Conservation (phyloP, 2,797 vertebrate species). For the Coluber constrictor region DNA sequence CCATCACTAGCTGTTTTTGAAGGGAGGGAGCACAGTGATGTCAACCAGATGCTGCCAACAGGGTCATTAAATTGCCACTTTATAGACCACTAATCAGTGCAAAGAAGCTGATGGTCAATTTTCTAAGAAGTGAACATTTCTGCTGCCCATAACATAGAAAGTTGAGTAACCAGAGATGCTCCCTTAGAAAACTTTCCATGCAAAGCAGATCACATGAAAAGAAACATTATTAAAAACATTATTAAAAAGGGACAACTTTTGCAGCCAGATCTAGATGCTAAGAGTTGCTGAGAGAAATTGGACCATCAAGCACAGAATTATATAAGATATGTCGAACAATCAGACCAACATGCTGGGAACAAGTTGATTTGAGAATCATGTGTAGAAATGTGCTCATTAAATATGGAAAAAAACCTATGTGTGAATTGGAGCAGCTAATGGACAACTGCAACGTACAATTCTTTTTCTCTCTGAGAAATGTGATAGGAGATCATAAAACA, state of each 20-base stretch:
- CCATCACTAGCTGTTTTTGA: not conserved
- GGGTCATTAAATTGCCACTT: not conserved
- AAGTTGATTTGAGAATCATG: not conserved
- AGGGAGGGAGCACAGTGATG: not conserved
- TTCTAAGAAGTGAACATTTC: not conserved
- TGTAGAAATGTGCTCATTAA: not conserved
- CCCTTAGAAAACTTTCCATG: not conserved
- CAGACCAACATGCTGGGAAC: not conserved
- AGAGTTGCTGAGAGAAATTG: not conserved
- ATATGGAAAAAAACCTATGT: not conserved
- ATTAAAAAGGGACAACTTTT: not conserved
- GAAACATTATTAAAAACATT: not conserved
- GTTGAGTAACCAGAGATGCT: not conserved
- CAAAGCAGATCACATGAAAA: not conserved
- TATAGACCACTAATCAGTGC: not conserved
- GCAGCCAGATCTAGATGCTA: not conserved
- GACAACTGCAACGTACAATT: not conserved
- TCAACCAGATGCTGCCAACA: not conserved
- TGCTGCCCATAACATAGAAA: not conserved
- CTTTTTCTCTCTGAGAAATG: not conserved
- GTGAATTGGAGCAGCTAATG: not conserved
- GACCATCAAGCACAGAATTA: not conserved
- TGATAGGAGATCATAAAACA: not conserved
- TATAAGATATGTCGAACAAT: not conserved
- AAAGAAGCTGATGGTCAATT: not conserved